phyloP scores from a whole-genome alignment of 2,888 invertebrate species.

The Drosophila lacicola region DNA sequence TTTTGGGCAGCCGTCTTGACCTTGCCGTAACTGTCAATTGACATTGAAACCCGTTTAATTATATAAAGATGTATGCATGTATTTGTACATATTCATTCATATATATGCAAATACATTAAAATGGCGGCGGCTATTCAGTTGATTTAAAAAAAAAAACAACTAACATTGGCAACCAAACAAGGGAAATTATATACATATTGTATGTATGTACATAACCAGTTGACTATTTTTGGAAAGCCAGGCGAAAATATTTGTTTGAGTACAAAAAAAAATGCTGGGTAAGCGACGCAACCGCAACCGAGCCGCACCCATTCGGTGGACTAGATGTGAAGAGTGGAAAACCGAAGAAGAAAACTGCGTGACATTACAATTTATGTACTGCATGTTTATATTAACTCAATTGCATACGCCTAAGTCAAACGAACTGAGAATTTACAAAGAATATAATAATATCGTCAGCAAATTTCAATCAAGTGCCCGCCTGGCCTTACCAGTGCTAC shows the following conservation, averaged over 20 bases:
- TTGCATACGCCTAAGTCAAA: too few relatives aligned
- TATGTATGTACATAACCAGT: constrained; percentile 26
- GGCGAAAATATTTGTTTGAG: constrained; percentile 49
- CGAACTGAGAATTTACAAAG: too few relatives aligned
- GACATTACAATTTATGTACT: constrained; percentile 30
- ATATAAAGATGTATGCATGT: not conserved
- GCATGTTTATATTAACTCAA: too few relatives aligned
- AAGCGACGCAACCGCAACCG: constrained; percentile 12
- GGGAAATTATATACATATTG: constrained; percentile 4
- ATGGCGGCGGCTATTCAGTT: not conserved
- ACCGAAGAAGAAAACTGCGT: constrained; percentile 65
- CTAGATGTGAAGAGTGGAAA: constrained; percentile 43
- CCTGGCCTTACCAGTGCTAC: constrained; percentile 83
- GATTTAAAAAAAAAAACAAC: not conserved
- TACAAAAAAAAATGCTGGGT: constrained; percentile 30
- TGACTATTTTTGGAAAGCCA: constrained; percentile 30
- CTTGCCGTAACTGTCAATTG: constrained; percentile 45
- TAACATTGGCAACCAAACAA: not conserved
- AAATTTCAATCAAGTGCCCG: not conserved
- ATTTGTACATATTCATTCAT: not conserved
- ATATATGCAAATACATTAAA: not conserved
- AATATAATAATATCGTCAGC: not conserved
- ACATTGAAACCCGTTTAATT: constrained; percentile 21
- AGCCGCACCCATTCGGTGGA: constrained; percentile 40
- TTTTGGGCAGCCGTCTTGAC: constrained; percentile 48